These are phyloP conservation scores for Selene dorsalis DNA, from an alignment of 2,797 vertebrate genomes.

Conservation along the genomic window DNA sequence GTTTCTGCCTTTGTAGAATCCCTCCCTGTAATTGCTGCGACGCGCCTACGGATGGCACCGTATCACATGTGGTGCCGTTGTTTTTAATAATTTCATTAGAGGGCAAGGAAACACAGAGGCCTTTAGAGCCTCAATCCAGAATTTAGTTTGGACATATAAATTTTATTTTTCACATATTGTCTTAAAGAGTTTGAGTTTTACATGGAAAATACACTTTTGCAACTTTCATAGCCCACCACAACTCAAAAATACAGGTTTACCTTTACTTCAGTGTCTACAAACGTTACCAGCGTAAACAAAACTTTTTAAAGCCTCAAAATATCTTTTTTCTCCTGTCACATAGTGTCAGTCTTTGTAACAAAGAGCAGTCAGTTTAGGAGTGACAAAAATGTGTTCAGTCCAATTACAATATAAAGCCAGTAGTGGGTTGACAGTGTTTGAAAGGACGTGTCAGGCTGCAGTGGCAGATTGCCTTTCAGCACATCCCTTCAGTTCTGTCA, in stretches of 20 bases:
- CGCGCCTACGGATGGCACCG: conserved; percentile 26
- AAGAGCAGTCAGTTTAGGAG: conserved; percentile 54
- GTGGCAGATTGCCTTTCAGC: conserved; percentile 50
- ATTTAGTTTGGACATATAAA: conserved; percentile 61
- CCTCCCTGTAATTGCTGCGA: conserved; percentile 14
- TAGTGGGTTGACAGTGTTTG: conserved; percentile 67
- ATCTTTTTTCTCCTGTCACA: conserved; percentile 59
- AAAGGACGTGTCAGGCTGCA: conserved; percentile 60
- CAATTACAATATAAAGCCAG: conserved; percentile 68
- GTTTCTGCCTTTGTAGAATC: conserved; percentile 7
- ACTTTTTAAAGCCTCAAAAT: conserved; percentile 67
- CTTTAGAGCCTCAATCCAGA: conserved; percentile 30
- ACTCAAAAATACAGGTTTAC: conserved; percentile 61
- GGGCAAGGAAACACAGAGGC: conserved; percentile 42
- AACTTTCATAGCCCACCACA: conserved; percentile 52
- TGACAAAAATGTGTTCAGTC: conserved; percentile 58
- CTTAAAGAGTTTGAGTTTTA: conserved; percentile 63
- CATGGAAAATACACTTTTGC: conserved; percentile 63
- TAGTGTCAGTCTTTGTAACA: conserved; percentile 65
- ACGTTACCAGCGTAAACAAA: conserved; percentile 60
- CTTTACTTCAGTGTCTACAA: conserved; percentile 75
- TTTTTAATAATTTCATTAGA: background rate
- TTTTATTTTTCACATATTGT: conserved; percentile 72
- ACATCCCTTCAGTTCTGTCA: conserved; percentile 54
- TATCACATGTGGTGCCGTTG: background rate